These are phyloP conservation scores for Heliocidaris erythrogramma DNA, from an alignment of 35 echinoderm and acorn worm genomes.

Conservation along the genomic window DNA sequence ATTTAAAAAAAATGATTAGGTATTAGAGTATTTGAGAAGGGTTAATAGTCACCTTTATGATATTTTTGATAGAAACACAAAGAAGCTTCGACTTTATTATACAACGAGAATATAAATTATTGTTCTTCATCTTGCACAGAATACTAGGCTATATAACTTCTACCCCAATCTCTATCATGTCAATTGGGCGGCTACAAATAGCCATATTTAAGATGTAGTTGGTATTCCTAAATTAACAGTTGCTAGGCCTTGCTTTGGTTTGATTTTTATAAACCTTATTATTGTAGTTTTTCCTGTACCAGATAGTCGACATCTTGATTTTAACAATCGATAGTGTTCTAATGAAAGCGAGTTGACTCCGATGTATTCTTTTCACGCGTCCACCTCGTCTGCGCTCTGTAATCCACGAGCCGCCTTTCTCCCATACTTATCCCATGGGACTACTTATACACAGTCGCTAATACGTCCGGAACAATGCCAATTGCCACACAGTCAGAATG, in stretches of 20 bases:
- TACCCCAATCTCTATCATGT: too few relatives aligned
- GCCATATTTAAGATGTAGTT: too few relatives aligned
- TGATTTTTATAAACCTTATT: background rate
- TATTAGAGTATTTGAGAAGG: too few relatives aligned
- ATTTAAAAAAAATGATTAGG: too few relatives aligned
- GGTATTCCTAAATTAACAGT: too few relatives aligned
- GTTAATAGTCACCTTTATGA: too few relatives aligned
- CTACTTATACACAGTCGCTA: conserved; percentile 3
- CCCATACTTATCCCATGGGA: background rate
- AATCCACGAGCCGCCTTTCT: background rate
- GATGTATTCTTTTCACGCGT: background rate
- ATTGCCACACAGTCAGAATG: conserved; percentile 8
- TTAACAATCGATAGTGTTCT: background rate
- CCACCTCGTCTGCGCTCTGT: background rate
- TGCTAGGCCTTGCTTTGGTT: background rate
- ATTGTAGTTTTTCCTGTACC: background rate
- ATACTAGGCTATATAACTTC: too few relatives aligned
- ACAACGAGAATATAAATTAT: too few relatives aligned
- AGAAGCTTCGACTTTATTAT: too few relatives aligned
- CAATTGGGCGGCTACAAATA: too few relatives aligned
- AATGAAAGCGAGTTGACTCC: background rate
- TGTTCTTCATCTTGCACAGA: too few relatives aligned
- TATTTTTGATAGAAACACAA: too few relatives aligned
- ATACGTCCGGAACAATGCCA: background rate
- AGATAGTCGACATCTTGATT: background rate